Base-by-base conservation (phyloP, 2,797 vertebrate species). In the Sphaeramia orbicularis region DNA sequence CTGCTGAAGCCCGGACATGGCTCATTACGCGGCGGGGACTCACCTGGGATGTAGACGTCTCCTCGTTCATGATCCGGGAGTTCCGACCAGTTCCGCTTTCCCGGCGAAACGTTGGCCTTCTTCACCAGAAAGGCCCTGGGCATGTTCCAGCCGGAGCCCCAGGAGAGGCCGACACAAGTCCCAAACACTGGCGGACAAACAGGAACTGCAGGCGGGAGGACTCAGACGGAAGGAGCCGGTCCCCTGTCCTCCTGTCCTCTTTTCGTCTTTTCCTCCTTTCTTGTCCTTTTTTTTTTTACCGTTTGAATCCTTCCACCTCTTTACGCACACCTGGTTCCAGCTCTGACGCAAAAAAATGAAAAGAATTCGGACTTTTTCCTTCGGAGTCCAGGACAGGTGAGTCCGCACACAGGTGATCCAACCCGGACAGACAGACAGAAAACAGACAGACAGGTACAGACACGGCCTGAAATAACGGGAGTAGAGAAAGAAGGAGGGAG, bases 1-100 rank as follows among this genome's bases (percentile, higher is more conserved):
- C n/a, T n/a, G n/a, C n/a, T n/a, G n/a, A n/a, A n/a, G n/a, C n/a
- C n/a, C n/a, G 58, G 73, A 56, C 9, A 35, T 54, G 70, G 50
- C 62, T 80, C 70, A 15, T 71, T 13, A 24, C 65, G 6, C 73
- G 6, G 58, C 71, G 18, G 16, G 71, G 49, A 78, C 94, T 94
- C 92, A 98, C 96, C 96, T 93, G 96, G 96, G 74, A 97, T 94
- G 85, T 97, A 97, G 51, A 97, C 94, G 85, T 97, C 96, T 1
- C 95, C 96, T 19, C 96, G 89, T 47, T 96, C 92, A 56, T 97
- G 92, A 54, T 98, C 96, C 0, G 95, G 94, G 1, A 96, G 86
- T 1, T 96, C 94, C 66, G 96, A 95, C 96, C 96, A 98, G 89
- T 95, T 96, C 84, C 95, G 94, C 76, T 95, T 95, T 41, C 94